phyloP scores from a whole-genome alignment of 2,888 invertebrate genomes.

The Rhagium mordax region DNA sequence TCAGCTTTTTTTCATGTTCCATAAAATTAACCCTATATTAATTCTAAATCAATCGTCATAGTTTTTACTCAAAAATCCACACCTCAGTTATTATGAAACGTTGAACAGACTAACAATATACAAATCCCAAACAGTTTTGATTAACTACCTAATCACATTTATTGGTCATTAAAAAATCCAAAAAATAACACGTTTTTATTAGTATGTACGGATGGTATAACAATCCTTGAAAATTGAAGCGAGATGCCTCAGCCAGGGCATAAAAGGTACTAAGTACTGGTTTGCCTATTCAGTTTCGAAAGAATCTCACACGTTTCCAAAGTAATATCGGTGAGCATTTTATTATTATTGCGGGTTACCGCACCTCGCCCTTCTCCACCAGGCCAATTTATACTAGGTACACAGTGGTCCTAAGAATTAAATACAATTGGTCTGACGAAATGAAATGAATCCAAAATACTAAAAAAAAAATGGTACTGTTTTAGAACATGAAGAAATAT shows the following conservation, averaged over 20 bases:
- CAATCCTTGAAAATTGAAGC: slow-evolving; percentile 30
- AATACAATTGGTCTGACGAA: too few relatives aligned
- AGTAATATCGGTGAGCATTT: slow-evolving; percentile 29
- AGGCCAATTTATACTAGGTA: slow-evolving; percentile 6
- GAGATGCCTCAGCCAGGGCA: slow-evolving; percentile 5
- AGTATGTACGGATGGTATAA: slow-evolving; percentile 22
- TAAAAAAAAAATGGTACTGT: too few relatives aligned
- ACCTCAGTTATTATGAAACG: too few relatives aligned
- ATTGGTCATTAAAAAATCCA: slow-evolving; percentile 6
- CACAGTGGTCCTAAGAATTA: slow-evolving; percentile 6
- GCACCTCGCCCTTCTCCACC: slow-evolving; percentile 11
- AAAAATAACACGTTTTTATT: slow-evolving; percentile 7
- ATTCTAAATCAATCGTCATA: too few relatives aligned
- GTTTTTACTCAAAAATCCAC: too few relatives aligned
- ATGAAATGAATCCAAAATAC: too few relatives aligned
- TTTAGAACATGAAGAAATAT: too few relatives aligned
- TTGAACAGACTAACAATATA: too few relatives aligned
- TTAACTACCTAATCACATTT: neutral
- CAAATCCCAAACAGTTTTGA: neutral
- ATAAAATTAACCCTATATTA: too few relatives aligned
- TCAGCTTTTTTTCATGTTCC: too few relatives aligned
- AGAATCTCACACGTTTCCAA: slow-evolving; percentile 39
- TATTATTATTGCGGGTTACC: slow-evolving; percentile 31
- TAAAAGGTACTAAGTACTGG: slow-evolving; percentile 36
- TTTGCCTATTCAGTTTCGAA: slow-evolving; percentile 32